Percentiles rank a stretch among this genome's conserved stretches.
phyloP scores from a whole-genome alignment of 2,888 invertebrate genomes.

The Ligdia adustata region DNA sequence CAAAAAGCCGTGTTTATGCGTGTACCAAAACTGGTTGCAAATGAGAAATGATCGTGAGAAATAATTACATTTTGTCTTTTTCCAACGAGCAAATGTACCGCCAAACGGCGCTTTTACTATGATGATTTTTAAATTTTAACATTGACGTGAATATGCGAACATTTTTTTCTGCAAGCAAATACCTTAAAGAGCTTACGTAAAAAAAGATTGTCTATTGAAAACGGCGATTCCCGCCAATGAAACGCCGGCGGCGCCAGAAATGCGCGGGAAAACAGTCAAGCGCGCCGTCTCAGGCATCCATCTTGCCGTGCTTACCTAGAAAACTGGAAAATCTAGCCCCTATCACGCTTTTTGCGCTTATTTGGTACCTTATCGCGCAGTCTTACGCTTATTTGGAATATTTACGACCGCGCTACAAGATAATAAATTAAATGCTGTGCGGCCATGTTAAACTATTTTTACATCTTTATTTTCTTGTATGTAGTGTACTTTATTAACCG shows the following conservation, averaged over 20 bases:
- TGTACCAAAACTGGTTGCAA: slow-evolving; percentile 3
- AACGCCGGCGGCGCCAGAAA: slow-evolving; percentile 55
- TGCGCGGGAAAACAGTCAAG: slow-evolving; percentile 56
- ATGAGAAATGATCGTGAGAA: slow-evolving; percentile 7
- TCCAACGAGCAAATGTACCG: slow-evolving; percentile 10
- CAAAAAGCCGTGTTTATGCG: too few relatives aligned
- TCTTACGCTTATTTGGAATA: slow-evolving; percentile 21
- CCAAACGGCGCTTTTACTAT: slow-evolving; percentile 3
- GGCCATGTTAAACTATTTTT: slow-evolving; percentile 7
- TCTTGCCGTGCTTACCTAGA: slow-evolving; percentile 12
- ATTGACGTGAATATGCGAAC: too few relatives aligned
- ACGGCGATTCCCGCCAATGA: slow-evolving; percentile 39
- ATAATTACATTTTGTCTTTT: slow-evolving; percentile 8
- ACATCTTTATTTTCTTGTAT: slow-evolving; percentile 13
- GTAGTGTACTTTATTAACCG: too few relatives aligned
- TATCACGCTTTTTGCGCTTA: slow-evolving; percentile 25
- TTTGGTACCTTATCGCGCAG: slow-evolving; percentile 21
- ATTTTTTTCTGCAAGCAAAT: too few relatives aligned
- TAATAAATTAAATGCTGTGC: slow-evolving; percentile 14
- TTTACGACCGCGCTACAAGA: slow-evolving; percentile 12
- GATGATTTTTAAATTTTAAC: not conserved
- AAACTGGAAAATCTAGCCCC: slow-evolving; percentile 33
- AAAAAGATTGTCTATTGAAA: slow-evolving; percentile 17
- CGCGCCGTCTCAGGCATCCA: slow-evolving; percentile 18
- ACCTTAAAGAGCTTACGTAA: too few relatives aligned